These are phyloP conservation scores for Balaeniceps rex DNA, from an alignment of 2,113 vertebrate species.

Conservation along the genomic window DNA sequence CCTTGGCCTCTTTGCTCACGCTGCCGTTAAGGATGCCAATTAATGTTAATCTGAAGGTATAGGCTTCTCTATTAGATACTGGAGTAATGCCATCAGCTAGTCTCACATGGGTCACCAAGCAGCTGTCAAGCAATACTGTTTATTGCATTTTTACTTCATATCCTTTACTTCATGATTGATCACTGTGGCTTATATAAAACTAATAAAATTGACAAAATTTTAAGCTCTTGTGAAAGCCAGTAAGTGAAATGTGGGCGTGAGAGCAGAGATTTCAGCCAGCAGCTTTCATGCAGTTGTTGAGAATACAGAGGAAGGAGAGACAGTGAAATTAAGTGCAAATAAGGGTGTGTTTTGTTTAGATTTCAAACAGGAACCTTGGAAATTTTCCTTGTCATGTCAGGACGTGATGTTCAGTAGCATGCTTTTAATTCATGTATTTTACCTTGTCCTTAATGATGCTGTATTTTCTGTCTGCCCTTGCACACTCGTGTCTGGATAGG, in stretches of 20 bases:
- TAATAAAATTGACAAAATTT: not conserved
- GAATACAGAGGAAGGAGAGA: not conserved
- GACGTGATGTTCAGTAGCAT: not conserved
- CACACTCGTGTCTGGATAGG: not conserved
- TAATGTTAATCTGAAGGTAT: slow-evolving; percentile 13
- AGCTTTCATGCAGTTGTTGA: not conserved
- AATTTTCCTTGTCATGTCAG: not conserved
- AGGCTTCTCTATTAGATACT: not conserved
- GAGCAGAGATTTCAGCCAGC: not conserved
- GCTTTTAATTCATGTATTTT: not conserved
- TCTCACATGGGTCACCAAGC: not conserved
- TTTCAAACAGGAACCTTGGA: not conserved
- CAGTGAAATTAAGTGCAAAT: not conserved
- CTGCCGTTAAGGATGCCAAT: not conserved
- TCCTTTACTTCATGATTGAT: not conserved
- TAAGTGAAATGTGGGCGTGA: not conserved
- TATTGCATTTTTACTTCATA: slow-evolving; percentile 5
- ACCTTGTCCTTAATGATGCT: not conserved
- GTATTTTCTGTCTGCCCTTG: not conserved
- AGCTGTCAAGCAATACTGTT: slow-evolving; percentile 6
- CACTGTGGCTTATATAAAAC: not conserved
- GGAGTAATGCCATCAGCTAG: not conserved
- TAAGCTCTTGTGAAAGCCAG: not conserved
- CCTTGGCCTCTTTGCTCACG: not conserved
- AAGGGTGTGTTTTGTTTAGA: not conserved